Evolutionary conservation across 2,113 vertebrate species (phyloP), one percentile per base, ranked within the genome.

Genomic region (Fregata magnificens): DNA sequence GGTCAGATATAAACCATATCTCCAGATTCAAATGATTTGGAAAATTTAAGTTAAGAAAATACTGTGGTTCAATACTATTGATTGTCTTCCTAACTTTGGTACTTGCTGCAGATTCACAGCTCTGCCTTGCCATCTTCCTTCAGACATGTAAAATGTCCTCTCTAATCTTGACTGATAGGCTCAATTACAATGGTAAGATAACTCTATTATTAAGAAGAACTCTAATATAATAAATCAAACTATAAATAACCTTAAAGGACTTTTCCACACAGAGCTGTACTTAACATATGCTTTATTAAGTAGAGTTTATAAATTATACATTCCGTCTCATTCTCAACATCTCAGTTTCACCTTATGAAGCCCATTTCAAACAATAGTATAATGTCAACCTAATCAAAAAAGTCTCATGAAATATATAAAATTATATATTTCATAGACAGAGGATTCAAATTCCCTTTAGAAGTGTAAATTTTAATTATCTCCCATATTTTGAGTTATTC

Each of bases 101-200:
- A 82, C 76, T 93, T 94, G 55, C 66, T 90, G 55, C 56, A 93
- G 89, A 94, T 95, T 87, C 89, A 45, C 71, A 95, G 62, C 40
- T 93, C 56, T 93, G 40, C 47, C 87, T 96, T 94, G 49, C 85
- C 58, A 81, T 94, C 73, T 95, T 95, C 89, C 56, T 88, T 92
- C 89, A 93, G 85, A 89, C 62, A 76, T 36, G 80, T 96, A 95
- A 97, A 93, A 96, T 84, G 81, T 69, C 74, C 80, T 55, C 74
- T 92, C 79, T 77, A 97, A 92, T 96, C 93, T 97, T 98, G 97
- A 98, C 91, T 94, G 96, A 97, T 97, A 96, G 87, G 79, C 73
- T 94, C 97, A 97, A 96, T 97, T 98, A 97, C 81, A 94, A 74
- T 97, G 94, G 95, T 98, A 98, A 96, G 97, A 98, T 97, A 98